Conservation (phyloP, 2,888 invertebrate species). For the Cataglyphis cursor region DNA sequence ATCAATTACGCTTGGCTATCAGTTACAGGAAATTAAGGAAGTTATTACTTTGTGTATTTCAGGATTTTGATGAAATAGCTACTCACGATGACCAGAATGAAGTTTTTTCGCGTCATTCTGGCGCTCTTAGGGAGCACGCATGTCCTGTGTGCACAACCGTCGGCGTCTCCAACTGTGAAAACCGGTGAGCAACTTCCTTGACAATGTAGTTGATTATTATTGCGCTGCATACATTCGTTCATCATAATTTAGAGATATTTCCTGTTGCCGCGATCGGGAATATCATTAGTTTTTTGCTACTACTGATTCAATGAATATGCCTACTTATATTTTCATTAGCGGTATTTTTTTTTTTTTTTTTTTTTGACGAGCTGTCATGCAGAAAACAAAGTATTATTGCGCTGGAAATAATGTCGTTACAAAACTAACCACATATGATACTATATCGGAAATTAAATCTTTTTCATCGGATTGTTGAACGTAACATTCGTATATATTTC, state of each 20-base stretch:
- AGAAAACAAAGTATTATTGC: conserved; percentile 17
- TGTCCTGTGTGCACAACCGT: conserved; percentile 81
- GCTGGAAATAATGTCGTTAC: conserved; percentile 4
- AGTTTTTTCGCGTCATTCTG: conserved; percentile 81
- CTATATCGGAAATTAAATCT: conserved; percentile 46
- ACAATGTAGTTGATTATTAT: conserved; percentile 32
- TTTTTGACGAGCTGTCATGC: conserved; percentile 8
- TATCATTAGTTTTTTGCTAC: not conserved
- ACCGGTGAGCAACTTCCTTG: conserved; percentile 80
- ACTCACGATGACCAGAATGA: conserved; percentile 81
- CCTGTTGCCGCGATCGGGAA: not conserved
- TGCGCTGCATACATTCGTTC: not conserved
- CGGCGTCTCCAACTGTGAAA: conserved; percentile 82
- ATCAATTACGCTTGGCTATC: not conserved
- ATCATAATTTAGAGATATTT: not conserved
- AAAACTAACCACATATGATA: not conserved
- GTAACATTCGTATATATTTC: not conserved
- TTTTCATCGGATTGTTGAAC: conserved; percentile 16
- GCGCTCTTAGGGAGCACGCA: conserved; percentile 84
- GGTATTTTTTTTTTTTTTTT: not conserved
- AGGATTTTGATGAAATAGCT: conserved; percentile 81
- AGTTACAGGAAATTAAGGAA: not conserved
- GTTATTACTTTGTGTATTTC: conserved; percentile 67
- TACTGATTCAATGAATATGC: not conserved
- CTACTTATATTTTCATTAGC: conserved; percentile 17